Evolutionary conservation across 2,888 invertebrate genomes (phyloP), one percentile per base, ranked within the genome.

Genomic region (Exocentrus adspersus): DNA sequence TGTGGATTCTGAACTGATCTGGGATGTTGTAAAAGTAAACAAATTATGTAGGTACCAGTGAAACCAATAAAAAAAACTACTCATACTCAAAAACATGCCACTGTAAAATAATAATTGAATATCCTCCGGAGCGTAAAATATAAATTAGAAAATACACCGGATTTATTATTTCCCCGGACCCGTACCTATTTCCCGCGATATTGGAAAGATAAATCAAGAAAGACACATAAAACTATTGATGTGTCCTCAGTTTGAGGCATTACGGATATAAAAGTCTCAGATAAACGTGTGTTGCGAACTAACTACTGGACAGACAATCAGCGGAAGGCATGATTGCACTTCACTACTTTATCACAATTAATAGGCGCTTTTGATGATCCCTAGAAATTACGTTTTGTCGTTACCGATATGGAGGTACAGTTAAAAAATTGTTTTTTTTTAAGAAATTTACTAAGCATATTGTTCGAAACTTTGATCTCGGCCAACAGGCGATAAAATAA

Each of bases 151-250:
- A 45, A 57, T 32, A 32, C 24, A 57, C 46, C 43, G 53, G 62
- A 65, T 68, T 68, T 64, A 67, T 67, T 61, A 60, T 59, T 61
- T 62, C 54, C 59, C 45, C 46, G 42, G 54, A 48, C 59, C n/a
- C 37, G 21, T 20, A 42, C 58, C 43, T 16, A 64, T 65, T 64
- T 63, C 67, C 67, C 56, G 60, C 67, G 69, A 70, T 71, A 73
- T 73, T 71, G 70, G 68, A 73, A 68, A 73, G 66, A 73, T 73
- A 73, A 73, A 71, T 71, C 72, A 71, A 65, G 63, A 42, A 70
- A 70, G 70, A 65, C 70, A 68, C 71, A 70, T 72, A 71, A 72
- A 72, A 72, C 67, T 71, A 72, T 72, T 69, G 68, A 65, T 65
- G 62, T 71, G 70, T 72, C 68, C 66, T 63, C 68, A 70, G 63